These are phyloP conservation scores for Clivina fossor DNA, from an alignment of 2,888 invertebrate species.

Conservation along the genomic window DNA sequence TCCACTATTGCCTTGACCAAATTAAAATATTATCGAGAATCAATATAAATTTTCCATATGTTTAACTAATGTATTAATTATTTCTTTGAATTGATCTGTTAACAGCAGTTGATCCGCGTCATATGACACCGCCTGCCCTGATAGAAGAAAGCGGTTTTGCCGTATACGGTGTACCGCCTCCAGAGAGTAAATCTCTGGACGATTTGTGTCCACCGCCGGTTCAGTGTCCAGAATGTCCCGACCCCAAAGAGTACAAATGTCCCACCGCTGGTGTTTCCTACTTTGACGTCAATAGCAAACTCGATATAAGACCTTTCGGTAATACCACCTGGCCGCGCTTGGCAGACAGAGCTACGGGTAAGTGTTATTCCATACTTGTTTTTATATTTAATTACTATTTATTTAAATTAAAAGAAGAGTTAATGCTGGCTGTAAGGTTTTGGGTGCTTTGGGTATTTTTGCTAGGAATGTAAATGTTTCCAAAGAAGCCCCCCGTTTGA, in stretches of 20 bases:
- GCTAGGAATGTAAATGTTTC: too few relatives aligned
- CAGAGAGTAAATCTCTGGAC: slow-evolving; percentile 60
- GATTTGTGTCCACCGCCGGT: slow-evolving; percentile 64
- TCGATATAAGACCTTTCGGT: slow-evolving; percentile 59
- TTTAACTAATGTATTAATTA: too few relatives aligned
- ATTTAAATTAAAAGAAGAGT: too few relatives aligned
- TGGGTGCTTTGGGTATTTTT: too few relatives aligned
- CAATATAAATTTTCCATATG: too few relatives aligned
- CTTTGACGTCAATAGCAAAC: slow-evolving; percentile 59
- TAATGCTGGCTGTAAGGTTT: too few relatives aligned
- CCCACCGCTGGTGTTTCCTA: slow-evolving; percentile 60
- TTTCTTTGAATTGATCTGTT: slow-evolving; percentile 2
- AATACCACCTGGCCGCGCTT: slow-evolving; percentile 62
- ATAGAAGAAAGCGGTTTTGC: slow-evolving; percentile 45
- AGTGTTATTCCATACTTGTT: too few relatives aligned
- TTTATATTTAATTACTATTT: too few relatives aligned
- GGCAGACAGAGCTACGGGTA: slow-evolving; percentile 57
- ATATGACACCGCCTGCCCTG: slow-evolving; percentile 55
- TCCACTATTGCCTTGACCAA: too few relatives aligned
- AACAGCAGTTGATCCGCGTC: slow-evolving; percentile 55
- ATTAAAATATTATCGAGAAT: too few relatives aligned
- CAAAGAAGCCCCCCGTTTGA: too few relatives aligned
- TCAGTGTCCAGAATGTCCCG: slow-evolving; percentile 65
- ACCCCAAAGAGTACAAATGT: slow-evolving; percentile 58
- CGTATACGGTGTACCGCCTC: slow-evolving; percentile 64